Evolutionary conservation across 1,140 invertebrate genomes (phyloP).

Genomic region (Subanguina moxae): DNA sequence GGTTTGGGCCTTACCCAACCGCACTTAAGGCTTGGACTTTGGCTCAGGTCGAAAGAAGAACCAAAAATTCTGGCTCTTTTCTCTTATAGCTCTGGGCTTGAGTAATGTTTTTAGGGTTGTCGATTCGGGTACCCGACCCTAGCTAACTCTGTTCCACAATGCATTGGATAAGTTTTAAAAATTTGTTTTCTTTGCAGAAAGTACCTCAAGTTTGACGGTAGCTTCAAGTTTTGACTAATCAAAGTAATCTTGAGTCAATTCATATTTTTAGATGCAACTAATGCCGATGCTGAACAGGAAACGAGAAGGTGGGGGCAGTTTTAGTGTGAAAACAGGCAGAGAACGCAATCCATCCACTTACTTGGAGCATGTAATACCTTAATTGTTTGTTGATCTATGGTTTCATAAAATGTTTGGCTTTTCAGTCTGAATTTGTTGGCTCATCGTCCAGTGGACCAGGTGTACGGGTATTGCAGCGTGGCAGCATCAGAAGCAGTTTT

Average conservation of each 20-base stretch:
- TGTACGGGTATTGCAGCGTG: background rate
- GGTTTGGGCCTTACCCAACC: too few relatives aligned
- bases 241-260: slow-evolving; percentile 6
- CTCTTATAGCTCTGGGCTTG: too few relatives aligned
- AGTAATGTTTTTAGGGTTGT: too few relatives aligned
- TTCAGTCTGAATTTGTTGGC: background rate
- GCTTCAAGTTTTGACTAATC: background rate
- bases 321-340: slow-evolving; percentile 16
- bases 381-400: background rate
- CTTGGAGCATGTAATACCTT: slow-evolving; percentile 7
- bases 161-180: too few relatives aligned
- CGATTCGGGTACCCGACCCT: too few relatives aligned
- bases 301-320: slow-evolving; percentile 8
- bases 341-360: slow-evolving; percentile 14
- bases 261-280: slow-evolving; percentile 26
- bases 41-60: too few relatives aligned
- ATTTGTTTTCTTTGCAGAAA: background rate
- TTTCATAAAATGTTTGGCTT: background rate
- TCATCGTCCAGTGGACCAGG: background rate
- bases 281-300: slow-evolving; percentile 1
- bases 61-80: too few relatives aligned
- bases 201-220: slow-evolving; percentile 5
- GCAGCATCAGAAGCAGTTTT: background rate
- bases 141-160: too few relatives aligned
- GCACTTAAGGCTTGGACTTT: too few relatives aligned